Conservation (phyloP, 1,140 invertebrate genomes). For the Panonychus citri region DNA sequence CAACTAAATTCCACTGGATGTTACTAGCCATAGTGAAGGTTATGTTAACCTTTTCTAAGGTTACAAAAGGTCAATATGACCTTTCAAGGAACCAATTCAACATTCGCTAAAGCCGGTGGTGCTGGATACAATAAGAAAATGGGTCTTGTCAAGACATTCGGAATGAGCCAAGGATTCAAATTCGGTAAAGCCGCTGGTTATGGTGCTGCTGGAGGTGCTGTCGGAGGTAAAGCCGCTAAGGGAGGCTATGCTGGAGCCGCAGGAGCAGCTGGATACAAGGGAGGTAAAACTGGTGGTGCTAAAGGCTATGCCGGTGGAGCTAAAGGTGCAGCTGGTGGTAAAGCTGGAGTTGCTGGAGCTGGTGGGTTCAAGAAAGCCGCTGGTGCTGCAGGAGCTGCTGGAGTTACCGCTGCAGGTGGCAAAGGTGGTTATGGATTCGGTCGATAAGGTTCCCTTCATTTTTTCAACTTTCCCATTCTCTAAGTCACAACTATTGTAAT, state of each 20-base stretch:
- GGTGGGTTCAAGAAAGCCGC: conserved; percentile 3
- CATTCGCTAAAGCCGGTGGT: conserved; percentile 4
- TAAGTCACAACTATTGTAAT: too few relatives aligned
- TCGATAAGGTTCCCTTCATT: too few relatives aligned
- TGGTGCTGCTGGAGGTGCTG: conserved; percentile 4
- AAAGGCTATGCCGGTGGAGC: background rate
- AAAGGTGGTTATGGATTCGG: background rate
- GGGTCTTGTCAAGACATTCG: background rate
- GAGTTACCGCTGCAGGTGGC: background rate
- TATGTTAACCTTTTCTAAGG: background rate
- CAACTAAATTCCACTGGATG: too few relatives aligned
- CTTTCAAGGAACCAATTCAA: background rate
- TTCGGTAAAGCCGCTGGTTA: conserved; percentile 5
- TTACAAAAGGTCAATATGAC: too few relatives aligned
- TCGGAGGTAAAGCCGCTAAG: background rate
- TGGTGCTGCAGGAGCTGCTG: conserved; percentile 1
- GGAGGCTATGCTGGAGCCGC: background rate
- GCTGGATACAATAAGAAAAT: background rate
- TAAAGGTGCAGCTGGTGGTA: background rate
- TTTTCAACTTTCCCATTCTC: too few relatives aligned
- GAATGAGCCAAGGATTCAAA: conserved; percentile 4
- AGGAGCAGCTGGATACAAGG: background rate
- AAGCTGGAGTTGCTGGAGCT: background rate
- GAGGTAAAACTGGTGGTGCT: background rate
- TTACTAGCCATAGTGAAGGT: too few relatives aligned